phyloP scores from a whole-genome alignment of 2,797 vertebrate species.

The Acropternis orthonyx region DNA sequence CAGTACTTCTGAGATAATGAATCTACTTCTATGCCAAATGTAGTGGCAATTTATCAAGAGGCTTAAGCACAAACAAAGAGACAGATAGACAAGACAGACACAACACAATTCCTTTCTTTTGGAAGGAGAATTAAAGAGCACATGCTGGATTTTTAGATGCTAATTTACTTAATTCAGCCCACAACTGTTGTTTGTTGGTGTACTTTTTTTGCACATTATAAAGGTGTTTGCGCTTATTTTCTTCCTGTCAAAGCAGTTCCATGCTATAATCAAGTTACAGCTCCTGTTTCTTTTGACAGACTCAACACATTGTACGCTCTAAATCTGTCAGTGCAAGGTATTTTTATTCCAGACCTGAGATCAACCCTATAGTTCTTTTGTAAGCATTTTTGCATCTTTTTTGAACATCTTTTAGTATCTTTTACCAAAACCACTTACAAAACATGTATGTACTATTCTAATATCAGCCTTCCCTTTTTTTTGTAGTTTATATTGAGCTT shows the following conservation, averaged over 20 bases:
- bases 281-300: slow-evolving; percentile 7
- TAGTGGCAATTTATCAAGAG: not conserved
- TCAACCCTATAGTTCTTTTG: not conserved
- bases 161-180: not conserved
- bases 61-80: not conserved
- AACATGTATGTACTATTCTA: not conserved
- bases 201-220: not conserved
- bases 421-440: not conserved
- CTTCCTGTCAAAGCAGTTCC: not conserved
- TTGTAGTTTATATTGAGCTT: not conserved
- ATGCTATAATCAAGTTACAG: slow-evolving; percentile 13
- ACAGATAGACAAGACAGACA: not conserved
- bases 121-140: not conserved
- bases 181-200: not conserved
- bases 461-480: not conserved
- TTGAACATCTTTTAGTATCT: not conserved
- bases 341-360: slow-evolving; percentile 39
- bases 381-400: not conserved
- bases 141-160: not conserved
- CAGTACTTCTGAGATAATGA: not conserved
- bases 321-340: slow-evolving; percentile 24
- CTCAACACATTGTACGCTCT: slow-evolving; percentile 11
- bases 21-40: not conserved
- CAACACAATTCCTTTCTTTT: not conserved
- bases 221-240: not conserved